These are phyloP conservation scores for Anthoscopus minutus DNA, from an alignment of 2,113 vertebrate genomes.

Conservation along the genomic window DNA sequence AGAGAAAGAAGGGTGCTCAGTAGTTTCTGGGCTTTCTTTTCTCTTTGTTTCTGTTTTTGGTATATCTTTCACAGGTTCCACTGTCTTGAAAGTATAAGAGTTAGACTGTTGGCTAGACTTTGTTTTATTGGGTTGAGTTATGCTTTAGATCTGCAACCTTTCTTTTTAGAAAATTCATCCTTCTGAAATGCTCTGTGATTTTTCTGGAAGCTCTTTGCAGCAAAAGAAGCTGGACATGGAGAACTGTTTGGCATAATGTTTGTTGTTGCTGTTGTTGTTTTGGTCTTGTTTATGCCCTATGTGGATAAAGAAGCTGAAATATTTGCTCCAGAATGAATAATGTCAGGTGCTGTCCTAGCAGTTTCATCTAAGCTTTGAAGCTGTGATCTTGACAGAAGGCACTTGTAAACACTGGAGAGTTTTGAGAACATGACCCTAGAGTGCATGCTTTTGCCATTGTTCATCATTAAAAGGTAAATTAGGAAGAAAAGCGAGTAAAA, in stretches of 20 bases:
- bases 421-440: not conserved
- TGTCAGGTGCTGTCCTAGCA: not conserved
- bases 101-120: not conserved
- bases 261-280: not conserved
- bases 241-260: not conserved
- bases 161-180: constrained; percentile 13
- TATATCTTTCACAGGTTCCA: not conserved
- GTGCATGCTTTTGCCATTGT: not conserved
- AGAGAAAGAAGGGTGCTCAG: not conserved
- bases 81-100: constrained; percentile 4
- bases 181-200: not conserved
- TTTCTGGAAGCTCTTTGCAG: not conserved
- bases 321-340: not conserved
- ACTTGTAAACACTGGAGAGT: not conserved
- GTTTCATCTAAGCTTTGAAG: not conserved
- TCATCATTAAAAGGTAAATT: not conserved
- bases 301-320: not conserved
- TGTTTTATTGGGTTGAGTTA: not conserved
- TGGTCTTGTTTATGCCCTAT: not conserved
- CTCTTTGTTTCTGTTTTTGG: constrained; percentile 1
- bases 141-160: not conserved
- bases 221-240: not conserved
- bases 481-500: not conserved
- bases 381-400: not conserved
- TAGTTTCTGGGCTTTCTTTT: not conserved